phyloP scores from a whole-genome alignment of 2,888 invertebrate genomes.

The Gastracanthus pulcherrimus region DNA sequence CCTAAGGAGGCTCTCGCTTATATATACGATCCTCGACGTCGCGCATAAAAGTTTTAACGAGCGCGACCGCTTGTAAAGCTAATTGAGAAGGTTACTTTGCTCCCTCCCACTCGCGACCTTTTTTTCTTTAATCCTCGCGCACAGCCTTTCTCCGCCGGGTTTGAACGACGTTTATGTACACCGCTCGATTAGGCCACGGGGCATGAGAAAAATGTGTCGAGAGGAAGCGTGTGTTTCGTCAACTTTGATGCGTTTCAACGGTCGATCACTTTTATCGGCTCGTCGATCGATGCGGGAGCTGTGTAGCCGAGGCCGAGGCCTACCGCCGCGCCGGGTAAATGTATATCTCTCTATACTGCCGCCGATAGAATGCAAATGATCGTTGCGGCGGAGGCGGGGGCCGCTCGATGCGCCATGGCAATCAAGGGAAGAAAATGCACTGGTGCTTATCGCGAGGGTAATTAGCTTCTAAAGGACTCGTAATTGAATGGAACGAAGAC shows the following conservation, averaged over 20 bases:
- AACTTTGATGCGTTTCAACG: slow-evolving; percentile 67
- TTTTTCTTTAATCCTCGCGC: slow-evolving; percentile 29
- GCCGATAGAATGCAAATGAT: slow-evolving; percentile 42
- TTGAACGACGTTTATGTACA: too few relatives aligned
- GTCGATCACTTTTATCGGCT: slow-evolving; percentile 71
- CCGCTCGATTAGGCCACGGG: too few relatives aligned
- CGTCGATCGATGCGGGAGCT: slow-evolving; percentile 47
- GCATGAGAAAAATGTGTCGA: not conserved
- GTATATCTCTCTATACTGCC: not conserved
- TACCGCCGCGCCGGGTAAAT: slow-evolving; percentile 9
- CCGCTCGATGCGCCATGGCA: too few relatives aligned
- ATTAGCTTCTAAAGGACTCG: not conserved
- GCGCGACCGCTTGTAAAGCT: slow-evolving; percentile 65
- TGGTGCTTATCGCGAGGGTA: not conserved
- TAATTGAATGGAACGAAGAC: not conserved
- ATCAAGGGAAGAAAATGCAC: not conserved
- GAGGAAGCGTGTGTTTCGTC: slow-evolving; percentile 56
- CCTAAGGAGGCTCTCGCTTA: not conserved
- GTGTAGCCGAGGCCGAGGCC: too few relatives aligned
- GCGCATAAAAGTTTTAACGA: slow-evolving; percentile 71
- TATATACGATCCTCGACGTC: not conserved
- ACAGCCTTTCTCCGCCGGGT: slow-evolving; percentile 31
- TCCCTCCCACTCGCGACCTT: slow-evolving; percentile 32
- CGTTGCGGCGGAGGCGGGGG: not conserved
- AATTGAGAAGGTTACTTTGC: slow-evolving; percentile 65